A percentile compares a stretch with the other conserved stretches of the same genome.
Conservation (phyloP, 2,113 vertebrate species). For the Epinephelus cyanopodus region DNA sequence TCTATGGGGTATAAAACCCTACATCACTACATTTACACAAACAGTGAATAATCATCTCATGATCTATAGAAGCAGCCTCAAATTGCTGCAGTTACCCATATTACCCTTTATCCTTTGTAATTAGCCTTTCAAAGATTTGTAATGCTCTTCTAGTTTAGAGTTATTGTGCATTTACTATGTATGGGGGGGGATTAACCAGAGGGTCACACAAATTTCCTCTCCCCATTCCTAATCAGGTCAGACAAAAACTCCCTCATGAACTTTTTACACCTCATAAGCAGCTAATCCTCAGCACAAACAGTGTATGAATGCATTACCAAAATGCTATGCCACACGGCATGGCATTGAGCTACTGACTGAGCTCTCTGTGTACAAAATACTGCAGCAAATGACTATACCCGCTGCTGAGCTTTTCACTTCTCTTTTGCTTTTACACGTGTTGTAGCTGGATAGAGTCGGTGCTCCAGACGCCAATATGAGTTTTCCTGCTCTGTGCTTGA, state of each 20-base stretch:
- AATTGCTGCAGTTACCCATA: constrained; percentile 42
- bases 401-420: constrained; percentile 64
- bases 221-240: constrained; percentile 49
- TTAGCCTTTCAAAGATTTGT: constrained; percentile 48
- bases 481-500: constrained; percentile 61
- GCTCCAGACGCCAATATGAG: constrained; percentile 33
- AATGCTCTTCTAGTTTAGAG: constrained; percentile 26
- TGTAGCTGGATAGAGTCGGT: constrained; percentile 32
- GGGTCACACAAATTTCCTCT: constrained; percentile 51
- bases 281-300: constrained; percentile 66
- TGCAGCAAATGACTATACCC: constrained; percentile 34
- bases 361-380: constrained; percentile 47
- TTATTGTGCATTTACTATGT: constrained; percentile 22
- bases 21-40: constrained; percentile 24
- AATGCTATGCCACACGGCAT: constrained; percentile 62
- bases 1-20: constrained; percentile 81
- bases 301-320: constrained; percentile 54
- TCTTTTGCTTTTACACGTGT: constrained; percentile 63
- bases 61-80: constrained; percentile 27
- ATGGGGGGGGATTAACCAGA: constrained; percentile 34
- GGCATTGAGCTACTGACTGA: constrained; percentile 52
- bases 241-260: constrained; percentile 36
- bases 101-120: constrained; percentile 49
- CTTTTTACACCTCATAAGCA: constrained; percentile 84
- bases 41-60: constrained; percentile 32